phyloP scores from a whole-genome alignment of 2,797 vertebrate genomes.

The Setipinna tenuifilis region DNA sequence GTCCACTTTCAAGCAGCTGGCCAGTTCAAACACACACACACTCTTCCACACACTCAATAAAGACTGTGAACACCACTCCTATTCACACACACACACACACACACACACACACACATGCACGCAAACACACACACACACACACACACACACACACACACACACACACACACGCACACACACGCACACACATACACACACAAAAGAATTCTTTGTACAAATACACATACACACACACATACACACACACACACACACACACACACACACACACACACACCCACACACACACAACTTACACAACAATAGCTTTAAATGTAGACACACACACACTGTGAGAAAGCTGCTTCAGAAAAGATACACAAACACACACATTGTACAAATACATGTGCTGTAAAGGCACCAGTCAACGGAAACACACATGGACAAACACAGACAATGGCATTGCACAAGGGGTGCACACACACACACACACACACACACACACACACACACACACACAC shows the following conservation, averaged over 20 bases:
- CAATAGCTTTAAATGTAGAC: neutral
- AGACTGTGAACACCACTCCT: neutral
- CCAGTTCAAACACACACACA: constrained; percentile 14
- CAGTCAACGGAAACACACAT: neutral
- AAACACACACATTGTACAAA: neutral
- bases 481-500: neutral
- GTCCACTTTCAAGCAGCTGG: constrained; percentile 12
- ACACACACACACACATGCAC: neutral
- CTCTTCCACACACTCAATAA: constrained; percentile 11
- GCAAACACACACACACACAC: constrained; percentile 14
- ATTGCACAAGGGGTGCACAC: neutral
- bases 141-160: constrained; percentile 15
- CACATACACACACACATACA: constrained; percentile 26
- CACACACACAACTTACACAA: constrained; percentile 20
- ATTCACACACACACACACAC: neutral
- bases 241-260: constrained; percentile 29
- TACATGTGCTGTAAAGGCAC: neutral
- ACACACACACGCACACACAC: constrained; percentile 14
- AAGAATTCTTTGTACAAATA: neutral
- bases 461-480: neutral
- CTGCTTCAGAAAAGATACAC: neutral
- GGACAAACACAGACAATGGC: neutral
- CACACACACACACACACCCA: neutral
- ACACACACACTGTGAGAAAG: neutral
- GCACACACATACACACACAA: neutral